Conservation (phyloP, 1,140 invertebrate species). For the Cydia splendana region DNA sequence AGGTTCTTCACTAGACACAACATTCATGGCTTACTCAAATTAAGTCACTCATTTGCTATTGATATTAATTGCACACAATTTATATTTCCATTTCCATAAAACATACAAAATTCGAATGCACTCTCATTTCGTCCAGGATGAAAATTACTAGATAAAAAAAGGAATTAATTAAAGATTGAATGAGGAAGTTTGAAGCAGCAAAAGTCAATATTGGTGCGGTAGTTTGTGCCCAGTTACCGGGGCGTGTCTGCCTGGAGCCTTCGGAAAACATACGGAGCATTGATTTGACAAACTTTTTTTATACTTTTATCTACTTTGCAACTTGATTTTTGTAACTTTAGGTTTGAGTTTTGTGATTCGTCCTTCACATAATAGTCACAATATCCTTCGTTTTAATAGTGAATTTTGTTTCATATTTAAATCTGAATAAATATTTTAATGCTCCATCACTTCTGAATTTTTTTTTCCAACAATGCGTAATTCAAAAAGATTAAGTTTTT, state of each 20-base stretch:
- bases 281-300: neutral
- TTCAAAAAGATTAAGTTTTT: too few relatives aligned
- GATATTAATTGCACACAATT: too few relatives aligned
- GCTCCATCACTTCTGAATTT: too few relatives aligned
- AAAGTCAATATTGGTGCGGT: conserved; percentile 61
- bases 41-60: too few relatives aligned
- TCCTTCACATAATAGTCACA: too few relatives aligned
- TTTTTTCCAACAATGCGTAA: too few relatives aligned
- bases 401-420: too few relatives aligned
- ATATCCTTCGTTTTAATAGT: too few relatives aligned
- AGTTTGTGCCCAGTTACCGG: conserved; percentile 56
- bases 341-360: too few relatives aligned
- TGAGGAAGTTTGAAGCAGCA: conserved; percentile 52
- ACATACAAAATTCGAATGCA: conserved; percentile 18
- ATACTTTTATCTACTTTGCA: neutral
- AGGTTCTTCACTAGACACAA: too few relatives aligned
- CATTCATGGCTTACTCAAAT: too few relatives aligned
- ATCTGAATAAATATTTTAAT: too few relatives aligned
- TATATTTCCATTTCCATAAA: neutral
- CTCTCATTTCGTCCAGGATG: neutral
- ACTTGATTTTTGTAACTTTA: neutral
- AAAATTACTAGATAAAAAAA: conserved; percentile 39
- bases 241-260: conserved; percentile 45
- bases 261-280: conserved; percentile 36
- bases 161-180: conserved; percentile 48